Evolutionary conservation across 2,888 invertebrate genomes (phyloP), one percentile per base, ranked within the genome.

Genomic region (Oscheius sp.): DNA sequence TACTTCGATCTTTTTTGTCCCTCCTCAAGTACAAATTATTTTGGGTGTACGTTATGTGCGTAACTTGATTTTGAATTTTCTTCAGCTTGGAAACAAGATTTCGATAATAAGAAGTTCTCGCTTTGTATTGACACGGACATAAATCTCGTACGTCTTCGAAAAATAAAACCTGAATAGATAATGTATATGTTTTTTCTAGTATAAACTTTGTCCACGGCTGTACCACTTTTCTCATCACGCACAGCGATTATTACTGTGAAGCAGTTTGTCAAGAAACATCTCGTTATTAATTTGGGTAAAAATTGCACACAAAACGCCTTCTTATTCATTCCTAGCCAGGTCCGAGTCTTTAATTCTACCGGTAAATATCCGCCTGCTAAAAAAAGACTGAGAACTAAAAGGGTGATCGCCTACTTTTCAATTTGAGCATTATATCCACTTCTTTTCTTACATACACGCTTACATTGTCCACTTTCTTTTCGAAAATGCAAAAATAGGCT

Each of bases 321-420:
- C 21, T 66, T 66, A 27, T 66, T 66, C 66, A 66, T 66, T 25
- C 66, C 66, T n/a, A 66, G 29, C 18, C 52, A 66, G 13, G 66
- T 52, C n/a, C 66, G 25, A 2, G 66, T 66, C 21, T 66, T 66
- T 12, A 66, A n/a, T n/a, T 66, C 66, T 12, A 66, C 27, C 1
- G 66, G 66, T 16, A 66, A 12, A 13, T 66, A 52, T 1, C 18
- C 35, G 16, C n/a, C n/a, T n/a, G 27, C 66, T 66, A 55, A 25
- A 55, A 25, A 12, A 13, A 5, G 41, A 43, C 41, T 6, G 35
- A 6, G 35, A 35, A 35, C 5, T 6, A 35, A 35, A 3, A 35
- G 5, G 35, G n/a, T n/a, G n/a, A n/a, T n/a, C n/a, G n/a, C 61
- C 3, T 35, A 66, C 66, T 29, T 52, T 29, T 5, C 9, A 52